These are phyloP conservation scores for Danio rerio DNA, from an alignment of 2,113 vertebrate species.

Conservation along the genomic window DNA sequence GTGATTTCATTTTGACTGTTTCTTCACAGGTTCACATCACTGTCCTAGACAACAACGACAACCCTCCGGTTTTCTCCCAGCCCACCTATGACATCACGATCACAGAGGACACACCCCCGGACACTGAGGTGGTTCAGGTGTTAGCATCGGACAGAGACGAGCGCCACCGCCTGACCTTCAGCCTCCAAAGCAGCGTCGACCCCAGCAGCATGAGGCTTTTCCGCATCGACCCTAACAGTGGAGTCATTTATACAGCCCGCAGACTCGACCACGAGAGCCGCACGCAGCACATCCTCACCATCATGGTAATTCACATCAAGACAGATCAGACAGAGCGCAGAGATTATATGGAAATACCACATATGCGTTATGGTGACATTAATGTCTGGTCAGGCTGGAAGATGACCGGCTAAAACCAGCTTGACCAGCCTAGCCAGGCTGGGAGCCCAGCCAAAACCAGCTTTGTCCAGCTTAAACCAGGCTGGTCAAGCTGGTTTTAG, in stretches of 20 bases:
- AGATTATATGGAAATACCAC: not conserved
- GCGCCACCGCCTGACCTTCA: conserved; percentile 88
- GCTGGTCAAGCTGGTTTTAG: no score
- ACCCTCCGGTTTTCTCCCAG: conserved; percentile 91
- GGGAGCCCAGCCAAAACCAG: no score
- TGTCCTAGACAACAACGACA: conserved; percentile 95
- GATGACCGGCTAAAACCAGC: no score
- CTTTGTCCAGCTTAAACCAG: no score
- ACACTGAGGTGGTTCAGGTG: conserved; percentile 91
- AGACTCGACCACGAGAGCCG: conserved; percentile 92
- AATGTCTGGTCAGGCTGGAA: not conserved
- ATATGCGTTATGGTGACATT: not conserved
- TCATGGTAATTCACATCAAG: conserved; percentile 82
- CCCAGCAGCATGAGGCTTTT: conserved; percentile 89
- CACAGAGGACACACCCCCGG: conserved; percentile 88
- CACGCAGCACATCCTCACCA: conserved; percentile 90
- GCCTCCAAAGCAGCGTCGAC: conserved; percentile 91
- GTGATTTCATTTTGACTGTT: not conserved
- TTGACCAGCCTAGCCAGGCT: no score
- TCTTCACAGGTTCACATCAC: conserved; percentile 86
- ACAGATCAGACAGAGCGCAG: not conserved
- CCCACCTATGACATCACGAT: conserved; percentile 88
- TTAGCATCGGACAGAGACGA: conserved; percentile 92
- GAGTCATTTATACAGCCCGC: conserved; percentile 86
- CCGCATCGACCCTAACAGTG: conserved; percentile 85